Conservation (phyloP, 2,113 vertebrate species). For the Austrofundulus limnaeus region DNA sequence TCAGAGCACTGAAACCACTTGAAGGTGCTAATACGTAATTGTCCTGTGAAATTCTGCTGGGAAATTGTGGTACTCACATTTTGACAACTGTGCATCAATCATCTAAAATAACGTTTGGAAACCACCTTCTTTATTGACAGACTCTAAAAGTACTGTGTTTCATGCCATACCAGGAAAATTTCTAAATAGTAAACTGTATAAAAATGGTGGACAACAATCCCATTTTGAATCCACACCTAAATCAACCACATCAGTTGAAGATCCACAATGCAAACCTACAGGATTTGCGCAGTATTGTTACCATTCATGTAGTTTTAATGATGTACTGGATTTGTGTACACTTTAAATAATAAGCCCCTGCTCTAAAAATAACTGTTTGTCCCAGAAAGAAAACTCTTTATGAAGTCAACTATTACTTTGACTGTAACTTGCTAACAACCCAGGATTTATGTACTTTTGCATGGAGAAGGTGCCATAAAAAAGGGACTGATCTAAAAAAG, state of each 20-base stretch:
- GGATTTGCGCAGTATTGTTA: neutral
- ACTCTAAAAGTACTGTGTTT: neutral
- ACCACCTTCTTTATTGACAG: neutral
- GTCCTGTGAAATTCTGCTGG: neutral
- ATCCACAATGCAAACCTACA: too few relatives aligned
- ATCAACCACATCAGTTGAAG: too few relatives aligned
- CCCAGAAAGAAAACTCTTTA: slow-evolving; percentile 16
- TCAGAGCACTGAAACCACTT: too few relatives aligned
- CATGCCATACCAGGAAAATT: neutral
- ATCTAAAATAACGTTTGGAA: neutral
- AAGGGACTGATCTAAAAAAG: slow-evolving; percentile 54
- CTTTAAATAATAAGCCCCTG: slow-evolving; percentile 17
- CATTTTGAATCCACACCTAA: neutral
- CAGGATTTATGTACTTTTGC: slow-evolving; percentile 5
- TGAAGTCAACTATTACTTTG: slow-evolving; percentile 11
- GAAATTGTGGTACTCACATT: neutral
- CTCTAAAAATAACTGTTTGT: slow-evolving; percentile 31
- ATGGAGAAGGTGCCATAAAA: slow-evolving; percentile 5
- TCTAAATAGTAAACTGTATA: neutral
- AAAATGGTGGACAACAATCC: neutral
- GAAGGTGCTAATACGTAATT: too few relatives aligned
- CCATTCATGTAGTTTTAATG: neutral
- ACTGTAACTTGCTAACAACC: slow-evolving; percentile 20
- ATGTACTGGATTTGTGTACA: neutral
- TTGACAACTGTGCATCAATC: neutral